phyloP scores from a whole-genome alignment of 2,888 invertebrate species.

The Cacoxenus indagator region DNA sequence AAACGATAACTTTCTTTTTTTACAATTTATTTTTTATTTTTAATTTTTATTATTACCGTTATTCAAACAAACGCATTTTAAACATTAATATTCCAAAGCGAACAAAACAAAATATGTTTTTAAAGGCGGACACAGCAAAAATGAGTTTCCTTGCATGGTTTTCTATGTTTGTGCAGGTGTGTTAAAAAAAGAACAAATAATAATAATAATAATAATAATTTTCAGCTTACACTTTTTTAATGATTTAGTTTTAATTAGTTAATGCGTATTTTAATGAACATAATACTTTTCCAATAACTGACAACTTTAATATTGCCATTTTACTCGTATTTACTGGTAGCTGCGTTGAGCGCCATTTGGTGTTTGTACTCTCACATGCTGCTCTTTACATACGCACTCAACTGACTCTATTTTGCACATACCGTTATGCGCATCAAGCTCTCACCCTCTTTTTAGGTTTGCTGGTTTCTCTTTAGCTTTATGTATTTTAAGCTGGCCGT shows the following conservation, averaged over 20 bases:
- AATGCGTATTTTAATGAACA: not conserved
- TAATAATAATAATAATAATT: constrained; percentile 36
- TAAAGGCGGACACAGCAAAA: constrained; percentile 66
- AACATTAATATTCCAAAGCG: constrained; percentile 31
- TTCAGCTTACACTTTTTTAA: constrained; percentile 33
- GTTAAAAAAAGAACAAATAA: constrained; percentile 53
- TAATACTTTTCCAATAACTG: too few species aligned
- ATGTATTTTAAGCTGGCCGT: too few species aligned
- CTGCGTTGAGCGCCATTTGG: too few species aligned
- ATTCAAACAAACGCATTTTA: constrained; percentile 20
- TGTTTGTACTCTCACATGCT: too few species aligned
- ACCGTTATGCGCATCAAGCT: too few species aligned
- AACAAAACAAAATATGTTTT: constrained; percentile 38
- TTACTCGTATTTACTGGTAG: too few species aligned
- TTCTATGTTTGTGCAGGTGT: constrained; percentile 71
- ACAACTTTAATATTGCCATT: too few species aligned
- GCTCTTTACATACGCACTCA: too few species aligned
- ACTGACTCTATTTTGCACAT: too few species aligned
- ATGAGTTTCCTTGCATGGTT: constrained; percentile 70
- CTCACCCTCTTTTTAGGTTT: too few species aligned
- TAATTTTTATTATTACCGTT: not conserved
- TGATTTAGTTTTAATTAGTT: constrained; percentile 20
- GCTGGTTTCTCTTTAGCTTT: too few species aligned
- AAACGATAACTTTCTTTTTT: constrained; percentile 13
- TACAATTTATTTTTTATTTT: not conserved